Evolutionary conservation across 2,797 vertebrate species (phyloP), one percentile per base, ranked within the genome.

Genomic region (Alca torda): DNA sequence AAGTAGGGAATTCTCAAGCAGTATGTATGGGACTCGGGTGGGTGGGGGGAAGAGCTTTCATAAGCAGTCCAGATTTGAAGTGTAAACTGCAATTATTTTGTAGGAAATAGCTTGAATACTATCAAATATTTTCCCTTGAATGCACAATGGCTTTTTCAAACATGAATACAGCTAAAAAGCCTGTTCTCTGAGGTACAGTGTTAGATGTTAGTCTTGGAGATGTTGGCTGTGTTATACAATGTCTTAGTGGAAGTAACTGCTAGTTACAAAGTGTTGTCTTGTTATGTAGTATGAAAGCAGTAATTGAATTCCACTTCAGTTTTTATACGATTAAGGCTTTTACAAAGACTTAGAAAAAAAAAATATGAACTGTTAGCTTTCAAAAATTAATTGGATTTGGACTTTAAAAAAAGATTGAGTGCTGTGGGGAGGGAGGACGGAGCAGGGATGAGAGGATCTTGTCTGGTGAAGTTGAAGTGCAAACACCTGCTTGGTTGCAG

Each of bases 11-110:
- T 92, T 96, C 39, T 95, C 26, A 63, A 46, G 60, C 9, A 33
- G 23, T 43, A n/a, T 53, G 41, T 86, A 43, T 39, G n/a, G 37
- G 39, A 26, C 33, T 89, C 0, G 0, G 13, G 1, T 11, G 6
- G 35, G 8, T 46, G n/a, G 50, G 10, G 8, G 37, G 25, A 16
- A 35, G 57, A 37, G 54, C 54, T 83, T 89, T 61, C 15, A 21
- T 33, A 26, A 94, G 69, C n/a, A 72, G 30, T 64, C 46, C 21
- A 64, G n/a, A 72, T 72, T 50, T 75, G 64, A 95, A 79, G 39
- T 48, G 45, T 54, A 82, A 63, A 84, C 50, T 90, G 48, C 31
- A 53, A 5, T 63, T 96, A 77, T 92, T 28, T 33, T 14, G 2
- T 79, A 56, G 25, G 19, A 90, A 60, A 45, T 69, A 73, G 28